phyloP scores from a whole-genome alignment of 2,113 vertebrate genomes.

The Orycteropus afer region DNA sequence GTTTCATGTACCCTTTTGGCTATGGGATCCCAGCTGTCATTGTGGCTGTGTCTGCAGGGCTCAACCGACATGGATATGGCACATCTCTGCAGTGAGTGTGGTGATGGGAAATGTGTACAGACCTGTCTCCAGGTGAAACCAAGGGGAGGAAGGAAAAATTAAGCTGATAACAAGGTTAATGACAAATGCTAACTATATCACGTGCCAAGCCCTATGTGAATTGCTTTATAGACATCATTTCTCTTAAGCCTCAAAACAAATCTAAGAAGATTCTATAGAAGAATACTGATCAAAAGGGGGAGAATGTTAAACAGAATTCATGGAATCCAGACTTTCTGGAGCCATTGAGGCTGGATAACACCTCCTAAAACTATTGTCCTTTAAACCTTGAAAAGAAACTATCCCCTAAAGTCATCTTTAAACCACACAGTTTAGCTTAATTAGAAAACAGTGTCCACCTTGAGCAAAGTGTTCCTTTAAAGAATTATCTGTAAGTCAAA shows the following conservation, averaged over 20 bases:
- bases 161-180: neutral
- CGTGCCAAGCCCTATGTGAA: neutral
- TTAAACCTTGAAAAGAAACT: too few relatives aligned
- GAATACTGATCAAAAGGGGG: too few relatives aligned
- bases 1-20: slow-evolving; percentile 42
- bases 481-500: too few relatives aligned
- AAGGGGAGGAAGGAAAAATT: neutral
- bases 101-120: neutral
- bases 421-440: too few relatives aligned
- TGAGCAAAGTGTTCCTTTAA: too few relatives aligned
- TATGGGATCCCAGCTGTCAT: slow-evolving; percentile 49
- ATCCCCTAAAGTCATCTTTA: too few relatives aligned
- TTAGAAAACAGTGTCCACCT: too few relatives aligned
- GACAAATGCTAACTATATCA: neutral
- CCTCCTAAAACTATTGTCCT: too few relatives aligned
- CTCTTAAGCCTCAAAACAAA: neutral
- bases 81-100: neutral
- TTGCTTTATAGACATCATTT: neutral
- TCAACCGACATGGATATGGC: neutral
- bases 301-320: too few relatives aligned
- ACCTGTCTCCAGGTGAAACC: neutral
- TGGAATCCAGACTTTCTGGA: too few relatives aligned
- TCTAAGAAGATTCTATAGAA: neutral
- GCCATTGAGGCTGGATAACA: too few relatives aligned
- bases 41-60: neutral